Evolutionary conservation across 2,888 invertebrate species (phyloP), one percentile per base, ranked within the genome.

Genomic region (Stenichneumon culpator): DNA sequence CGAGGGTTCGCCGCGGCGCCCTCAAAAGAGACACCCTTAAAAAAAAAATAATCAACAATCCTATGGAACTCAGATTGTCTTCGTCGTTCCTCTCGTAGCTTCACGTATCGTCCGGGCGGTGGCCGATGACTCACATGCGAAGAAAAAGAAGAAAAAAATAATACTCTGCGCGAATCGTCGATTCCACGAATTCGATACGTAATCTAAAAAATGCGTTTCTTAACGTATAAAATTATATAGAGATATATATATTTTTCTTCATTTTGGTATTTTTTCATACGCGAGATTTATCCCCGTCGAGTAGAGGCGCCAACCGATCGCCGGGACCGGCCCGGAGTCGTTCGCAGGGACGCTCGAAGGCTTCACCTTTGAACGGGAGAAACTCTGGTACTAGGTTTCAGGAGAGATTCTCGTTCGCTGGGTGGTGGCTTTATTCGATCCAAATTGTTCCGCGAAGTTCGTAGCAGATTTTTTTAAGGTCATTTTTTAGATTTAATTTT

Each of bases 41-140:
- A 72, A 47, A 47, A 16, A 47, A 16, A 47, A 47, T 14, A 11
- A 39, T 16, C 16, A 4, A 47, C 44, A 4, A 68, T 60, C 63
- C 44, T 50, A 68, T 65, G 47, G 52, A 68, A 39, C 52, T 32
- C n/a, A 52, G 50, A 25, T 39, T 74, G 44, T 73, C 57, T 73
- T 77, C 39, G 16, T 5, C 60, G 19, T 63, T 54, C 28, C 54
- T 25, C 52, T n/a, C 16, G 16, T 6, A 4, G 63, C 39, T 68
- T 63, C 63, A 57, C 25, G 52, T 63, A 28, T 22, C 60, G 32
- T 74, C 28, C 16, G 79, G 74, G 78, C 79, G 77, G 80, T 63
- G 73, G 84, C 84, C 75, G 47, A 63, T 73, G 84, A 84, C 47
- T 84, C 84, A 84, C 67, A 19, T 70, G 44, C 73, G 22, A 36